Conservation (phyloP, 2,113 vertebrate genomes). For the Centropristis striata region DNA sequence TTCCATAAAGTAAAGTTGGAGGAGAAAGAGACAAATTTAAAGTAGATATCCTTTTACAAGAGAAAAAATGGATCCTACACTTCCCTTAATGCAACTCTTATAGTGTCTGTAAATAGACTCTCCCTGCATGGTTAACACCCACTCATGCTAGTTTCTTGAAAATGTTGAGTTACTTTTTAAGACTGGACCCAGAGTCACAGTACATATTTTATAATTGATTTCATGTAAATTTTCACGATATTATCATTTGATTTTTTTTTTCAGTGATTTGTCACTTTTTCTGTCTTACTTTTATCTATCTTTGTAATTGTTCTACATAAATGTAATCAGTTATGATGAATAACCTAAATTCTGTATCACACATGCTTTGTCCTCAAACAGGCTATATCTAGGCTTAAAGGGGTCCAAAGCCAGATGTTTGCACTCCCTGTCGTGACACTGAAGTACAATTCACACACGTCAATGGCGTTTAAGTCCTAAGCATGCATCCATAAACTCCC, state of each 20-base stretch:
- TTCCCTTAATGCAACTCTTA: background rate
- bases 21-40: background rate
- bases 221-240: background rate
- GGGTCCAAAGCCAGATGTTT: constrained; percentile 27
- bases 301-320: background rate
- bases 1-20: background rate
- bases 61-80: background rate
- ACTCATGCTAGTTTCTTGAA: too few species aligned
- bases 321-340: background rate
- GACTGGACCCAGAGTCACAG: background rate
- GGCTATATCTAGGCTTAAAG: background rate
- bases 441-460: constrained; percentile 27
- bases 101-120: background rate
- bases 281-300: background rate
- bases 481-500: background rate
- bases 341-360: background rate
- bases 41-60: background rate
- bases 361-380: background rate
- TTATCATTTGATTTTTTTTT: background rate
- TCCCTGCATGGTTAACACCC: background rate
- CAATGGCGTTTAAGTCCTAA: constrained; percentile 7
- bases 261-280: background rate
- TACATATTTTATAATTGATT: background rate
- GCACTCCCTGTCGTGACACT: constrained; percentile 21
- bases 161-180: background rate